These are phyloP conservation scores for Platyrinchus mystaceus DNA, from an alignment of 2,797 vertebrate genomes.

Conservation along the genomic window DNA sequence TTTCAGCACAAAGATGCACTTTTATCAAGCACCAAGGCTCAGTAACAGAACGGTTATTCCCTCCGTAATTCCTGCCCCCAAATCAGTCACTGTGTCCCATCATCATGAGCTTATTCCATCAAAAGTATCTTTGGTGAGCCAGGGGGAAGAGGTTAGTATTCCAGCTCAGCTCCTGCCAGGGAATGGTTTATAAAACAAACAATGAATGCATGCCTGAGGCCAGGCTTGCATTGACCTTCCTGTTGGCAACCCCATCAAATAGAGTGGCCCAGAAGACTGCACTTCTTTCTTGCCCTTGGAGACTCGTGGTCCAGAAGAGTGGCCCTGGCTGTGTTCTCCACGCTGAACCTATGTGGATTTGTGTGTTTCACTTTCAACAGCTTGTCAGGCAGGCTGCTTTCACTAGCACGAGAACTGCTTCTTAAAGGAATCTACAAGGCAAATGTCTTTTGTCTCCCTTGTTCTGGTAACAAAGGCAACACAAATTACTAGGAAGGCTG, in stretches of 20 bases:
- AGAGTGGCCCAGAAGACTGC: neutral
- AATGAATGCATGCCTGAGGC: neutral
- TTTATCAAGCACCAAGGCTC: neutral
- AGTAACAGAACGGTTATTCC: neutral
- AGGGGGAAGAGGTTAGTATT: neutral
- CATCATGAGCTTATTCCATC: neutral
- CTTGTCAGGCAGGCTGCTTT: neutral
- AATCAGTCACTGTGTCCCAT: neutral
- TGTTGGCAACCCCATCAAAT: neutral
- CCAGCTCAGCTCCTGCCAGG: neutral
- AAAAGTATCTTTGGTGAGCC: neutral
- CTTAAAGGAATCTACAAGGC: slow-evolving; percentile 2
- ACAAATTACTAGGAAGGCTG: slow-evolving; percentile 50
- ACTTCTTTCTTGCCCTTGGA: neutral
- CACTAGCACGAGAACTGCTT: neutral
- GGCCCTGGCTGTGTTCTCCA: neutral
- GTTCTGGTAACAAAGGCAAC: slow-evolving; percentile 44
- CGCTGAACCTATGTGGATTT: neutral
- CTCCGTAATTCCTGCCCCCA: neutral
- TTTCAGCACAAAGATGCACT: neutral
- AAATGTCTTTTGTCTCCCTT: slow-evolving; percentile 34
- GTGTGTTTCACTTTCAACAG: neutral
- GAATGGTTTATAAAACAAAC: neutral
- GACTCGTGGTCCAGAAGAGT: neutral
- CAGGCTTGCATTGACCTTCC: neutral